These are phyloP conservation scores for Bothrops jararaca DNA, from an alignment of 2,113 vertebrate species.

Conservation along the genomic window DNA sequence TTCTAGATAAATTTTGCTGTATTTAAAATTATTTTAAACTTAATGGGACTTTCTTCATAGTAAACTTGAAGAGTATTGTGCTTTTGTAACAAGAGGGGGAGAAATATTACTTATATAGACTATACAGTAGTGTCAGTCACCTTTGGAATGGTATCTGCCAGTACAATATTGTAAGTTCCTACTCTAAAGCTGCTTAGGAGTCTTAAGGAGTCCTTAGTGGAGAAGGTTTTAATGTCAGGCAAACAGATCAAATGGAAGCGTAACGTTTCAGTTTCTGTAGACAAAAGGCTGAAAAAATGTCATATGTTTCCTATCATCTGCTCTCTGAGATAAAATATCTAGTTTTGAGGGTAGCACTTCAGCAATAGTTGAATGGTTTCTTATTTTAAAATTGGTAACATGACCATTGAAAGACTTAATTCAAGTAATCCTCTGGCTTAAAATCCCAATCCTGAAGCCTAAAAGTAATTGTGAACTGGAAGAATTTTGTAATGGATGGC, in stretches of 20 bases:
- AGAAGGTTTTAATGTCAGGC: not conserved
- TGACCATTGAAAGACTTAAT: not conserved
- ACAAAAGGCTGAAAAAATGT: not conserved
- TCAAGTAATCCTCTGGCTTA: not conserved
- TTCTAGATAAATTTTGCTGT: not conserved
- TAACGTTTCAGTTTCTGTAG: not conserved
- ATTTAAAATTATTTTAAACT: not conserved
- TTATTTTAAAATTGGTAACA: not conserved
- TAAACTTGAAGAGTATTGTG: not conserved
- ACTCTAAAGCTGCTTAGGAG: not conserved
- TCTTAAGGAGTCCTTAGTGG: not conserved
- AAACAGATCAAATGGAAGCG: not conserved
- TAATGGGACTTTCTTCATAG: not conserved
- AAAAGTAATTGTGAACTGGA: not conserved
- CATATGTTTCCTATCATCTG: not conserved
- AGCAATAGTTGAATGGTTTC: not conserved
- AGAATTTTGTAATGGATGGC: not conserved
- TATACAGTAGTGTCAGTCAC: not conserved
- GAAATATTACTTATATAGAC: not conserved
- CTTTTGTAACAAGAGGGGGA: not conserved
- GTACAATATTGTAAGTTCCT: not conserved
- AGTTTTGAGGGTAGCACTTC: not conserved
- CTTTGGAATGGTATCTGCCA: not conserved
- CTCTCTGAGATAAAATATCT: not conserved
- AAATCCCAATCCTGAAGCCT: not conserved